phyloP scores from a whole-genome alignment of 2,888 invertebrate genomes.

The Argyresthia goedartella region DNA sequence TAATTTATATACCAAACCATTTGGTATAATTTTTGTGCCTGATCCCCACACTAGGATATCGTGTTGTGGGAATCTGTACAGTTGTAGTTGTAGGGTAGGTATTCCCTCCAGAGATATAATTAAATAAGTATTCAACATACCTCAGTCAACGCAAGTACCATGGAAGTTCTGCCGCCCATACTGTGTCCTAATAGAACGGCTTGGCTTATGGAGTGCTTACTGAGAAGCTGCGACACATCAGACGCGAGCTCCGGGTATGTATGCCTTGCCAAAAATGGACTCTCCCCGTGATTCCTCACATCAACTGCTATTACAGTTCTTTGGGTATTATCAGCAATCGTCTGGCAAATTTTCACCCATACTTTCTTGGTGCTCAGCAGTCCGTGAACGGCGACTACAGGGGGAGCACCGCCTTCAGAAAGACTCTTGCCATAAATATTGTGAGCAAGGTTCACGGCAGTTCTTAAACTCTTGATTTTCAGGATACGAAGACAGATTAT shows the following conservation, averaged over 20 bases:
- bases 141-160: conserved; percentile 79
- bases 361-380: conserved; percentile 90
- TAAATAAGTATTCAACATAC: conserved; percentile 13
- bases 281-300: conserved; percentile 93
- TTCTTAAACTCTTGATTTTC: background rate
- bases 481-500: background rate
- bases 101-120: too few relatives aligned
- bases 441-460: conserved; percentile 23
- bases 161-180: conserved; percentile 92
- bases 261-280: conserved; percentile 80
- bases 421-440: conserved; percentile 21
- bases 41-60: too few relatives aligned
- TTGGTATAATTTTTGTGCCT: too few relatives aligned
- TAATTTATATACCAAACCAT: too few relatives aligned
- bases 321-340: conserved; percentile 68
- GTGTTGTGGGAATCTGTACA: too few relatives aligned
- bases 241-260: conserved; percentile 78
- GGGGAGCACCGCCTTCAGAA: conserved; percentile 29
- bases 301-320: conserved; percentile 83
- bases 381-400: conserved; percentile 86
- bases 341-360: conserved; percentile 85
- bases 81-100: too few relatives aligned
- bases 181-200: conserved; percentile 86
- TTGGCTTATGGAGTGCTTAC: conserved; percentile 65
- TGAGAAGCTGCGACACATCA: conserved; percentile 76